Base-by-base conservation (phyloP, 2,797 vertebrate species). In the Poliocrania exsul region DNA sequence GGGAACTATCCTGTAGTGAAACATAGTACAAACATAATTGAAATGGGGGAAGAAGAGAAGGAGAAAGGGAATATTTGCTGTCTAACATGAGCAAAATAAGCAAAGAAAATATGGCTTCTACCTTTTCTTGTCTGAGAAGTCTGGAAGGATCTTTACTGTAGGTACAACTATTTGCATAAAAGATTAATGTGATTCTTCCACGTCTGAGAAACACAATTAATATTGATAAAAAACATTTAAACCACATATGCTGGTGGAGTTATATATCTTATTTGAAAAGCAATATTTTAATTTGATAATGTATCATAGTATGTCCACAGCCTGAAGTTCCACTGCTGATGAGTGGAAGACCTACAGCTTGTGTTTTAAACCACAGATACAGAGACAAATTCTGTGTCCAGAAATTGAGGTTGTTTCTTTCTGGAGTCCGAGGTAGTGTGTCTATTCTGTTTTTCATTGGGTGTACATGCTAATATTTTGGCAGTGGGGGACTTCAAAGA, bases 311-410 rank as follows among this genome's bases (percentile, higher is more conserved):
- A 49, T 25, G 15, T 83, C 17, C 49, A 49, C 11, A 44, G 16
- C n/a, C 78, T 51, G 35, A 92, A 74, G 11, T 57, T 56, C 77
- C 20, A 23, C 33, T 82, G 17, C 11, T 74, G 64, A 35, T 49
- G 40, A 91, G 33, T 16, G 8, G 14, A 81, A 0, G 0, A 70
- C n/a, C 2, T 2, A 21, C 7, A 66, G 7, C 1, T 90, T 61
- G 58, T 2, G 2, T 11, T 75, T 49, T 81, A 75, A 71, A 60
- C 28, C 21, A 77, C 17, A 60, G 16, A 16, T 17, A n/a, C 13
- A 3, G 16, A 24, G n/a, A 60, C 2, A 58, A 62, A 87, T 58
- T 58, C 25, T 66, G 25, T 46, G 19, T 44, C 28, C 33, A 40
- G 47, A 81, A 11, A 8, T 81, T 0, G 1, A 7, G 14, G 19